These are phyloP conservation scores for Sturnira hondurensis DNA, from an alignment of 2,113 vertebrate species.

Conservation along the genomic window DNA sequence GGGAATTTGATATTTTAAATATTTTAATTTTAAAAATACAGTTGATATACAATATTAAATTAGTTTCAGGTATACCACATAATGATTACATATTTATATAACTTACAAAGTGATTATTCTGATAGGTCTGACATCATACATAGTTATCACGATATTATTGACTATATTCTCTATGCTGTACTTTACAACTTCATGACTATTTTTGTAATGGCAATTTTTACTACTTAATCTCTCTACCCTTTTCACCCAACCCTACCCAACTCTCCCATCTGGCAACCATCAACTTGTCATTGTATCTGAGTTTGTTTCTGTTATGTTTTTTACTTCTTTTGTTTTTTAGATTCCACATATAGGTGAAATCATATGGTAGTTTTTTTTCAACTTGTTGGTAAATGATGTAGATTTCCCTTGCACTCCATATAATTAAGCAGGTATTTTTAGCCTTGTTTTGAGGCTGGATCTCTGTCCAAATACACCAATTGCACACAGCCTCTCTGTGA, in stretches of 20 bases:
- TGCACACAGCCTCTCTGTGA: neutral
- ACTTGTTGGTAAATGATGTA: neutral
- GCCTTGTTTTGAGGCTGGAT: conserved; percentile 37
- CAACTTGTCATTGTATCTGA: neutral
- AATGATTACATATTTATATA: neutral
- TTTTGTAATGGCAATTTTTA: neutral
- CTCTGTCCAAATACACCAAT: neutral
- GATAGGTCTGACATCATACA: neutral
- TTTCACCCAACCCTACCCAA: neutral
- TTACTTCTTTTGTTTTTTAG: neutral
- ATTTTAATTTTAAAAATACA: neutral
- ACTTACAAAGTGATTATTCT: neutral
- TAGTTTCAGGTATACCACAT: neutral
- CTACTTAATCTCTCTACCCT: neutral
- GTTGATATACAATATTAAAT: neutral
- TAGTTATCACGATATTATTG: neutral
- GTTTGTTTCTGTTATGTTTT: neutral
- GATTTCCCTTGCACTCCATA: neutral
- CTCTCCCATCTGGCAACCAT: neutral
- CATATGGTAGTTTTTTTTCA: neutral
- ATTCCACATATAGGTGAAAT: neutral
- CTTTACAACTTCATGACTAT: neutral
- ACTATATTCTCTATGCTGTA: neutral
- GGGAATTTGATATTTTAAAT: neutral
- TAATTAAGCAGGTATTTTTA: neutral